Conservation (phyloP, 2,888 invertebrate genomes). For the Nomada hirtipes region DNA sequence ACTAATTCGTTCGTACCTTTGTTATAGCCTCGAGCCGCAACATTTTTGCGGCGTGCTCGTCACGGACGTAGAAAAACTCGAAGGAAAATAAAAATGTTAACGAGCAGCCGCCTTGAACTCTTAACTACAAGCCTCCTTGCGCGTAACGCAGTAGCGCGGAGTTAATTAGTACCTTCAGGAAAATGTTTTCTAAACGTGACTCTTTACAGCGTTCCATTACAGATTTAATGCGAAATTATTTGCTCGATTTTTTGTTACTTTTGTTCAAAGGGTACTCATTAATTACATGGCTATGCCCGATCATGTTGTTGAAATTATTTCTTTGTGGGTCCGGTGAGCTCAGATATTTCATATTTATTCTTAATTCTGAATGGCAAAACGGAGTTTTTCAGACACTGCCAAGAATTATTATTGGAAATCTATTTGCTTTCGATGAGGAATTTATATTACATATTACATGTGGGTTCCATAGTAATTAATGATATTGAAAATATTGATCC, state of each 20-base stretch:
- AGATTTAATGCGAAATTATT: constrained; percentile 61
- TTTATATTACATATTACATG: too few relatives aligned
- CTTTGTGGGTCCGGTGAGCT: too few relatives aligned
- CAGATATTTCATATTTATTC: too few relatives aligned
- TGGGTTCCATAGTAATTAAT: too few relatives aligned
- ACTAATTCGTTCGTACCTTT: constrained; percentile 33
- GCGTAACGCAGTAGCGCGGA: constrained; percentile 70
- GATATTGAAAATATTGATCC: too few relatives aligned
- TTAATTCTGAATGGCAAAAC: too few relatives aligned
- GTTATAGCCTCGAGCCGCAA: background rate
- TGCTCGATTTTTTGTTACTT: too few relatives aligned
- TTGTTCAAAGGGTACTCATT: too few relatives aligned
- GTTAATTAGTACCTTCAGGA: constrained; percentile 74
- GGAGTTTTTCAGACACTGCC: too few relatives aligned
- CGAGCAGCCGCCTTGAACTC: constrained; percentile 24
- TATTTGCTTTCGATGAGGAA: too few relatives aligned
- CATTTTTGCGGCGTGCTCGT: constrained; percentile 34
- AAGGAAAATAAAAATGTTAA: constrained; percentile 33
- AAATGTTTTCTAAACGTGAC: constrained; percentile 51
- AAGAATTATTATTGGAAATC: too few relatives aligned
- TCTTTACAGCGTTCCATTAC: constrained; percentile 59
- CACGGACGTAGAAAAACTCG: constrained; percentile 5
- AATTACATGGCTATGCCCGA: constrained; percentile 35
- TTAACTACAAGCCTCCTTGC: constrained; percentile 65
- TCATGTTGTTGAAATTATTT: constrained; percentile 49